Percentiles rank a stretch among this genome's conserved stretches.
Evolutionary conservation across 2,888 invertebrate species (phyloP).

Genomic region (Hypomecis atomaria): DNA sequence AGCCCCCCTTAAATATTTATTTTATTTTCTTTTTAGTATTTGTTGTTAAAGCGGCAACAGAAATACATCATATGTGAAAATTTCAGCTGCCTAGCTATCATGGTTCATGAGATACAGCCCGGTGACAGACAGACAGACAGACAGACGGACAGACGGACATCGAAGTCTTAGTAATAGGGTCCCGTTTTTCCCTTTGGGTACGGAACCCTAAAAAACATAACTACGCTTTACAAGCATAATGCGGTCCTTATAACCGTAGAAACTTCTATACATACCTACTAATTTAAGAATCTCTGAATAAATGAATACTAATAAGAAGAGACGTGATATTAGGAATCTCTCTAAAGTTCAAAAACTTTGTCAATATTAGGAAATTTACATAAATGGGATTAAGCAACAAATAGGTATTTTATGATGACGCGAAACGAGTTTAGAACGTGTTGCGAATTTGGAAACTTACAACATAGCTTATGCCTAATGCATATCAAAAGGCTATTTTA

Average conservation of each 20-base stretch:
- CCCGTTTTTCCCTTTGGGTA: too few species aligned
- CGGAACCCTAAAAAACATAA: too few species aligned
- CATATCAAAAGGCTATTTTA: conserved; percentile 33
- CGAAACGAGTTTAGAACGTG: conserved; percentile 46
- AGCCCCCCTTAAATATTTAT: too few species aligned
- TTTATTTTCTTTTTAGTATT: too few species aligned
- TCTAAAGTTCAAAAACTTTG: conserved; percentile 53
- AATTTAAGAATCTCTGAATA: conserved; percentile 35
- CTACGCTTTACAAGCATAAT: neutral
- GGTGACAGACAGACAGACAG: too few species aligned
- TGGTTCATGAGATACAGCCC: too few species aligned
- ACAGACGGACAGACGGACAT: too few species aligned
- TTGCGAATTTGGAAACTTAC: conserved; percentile 38
- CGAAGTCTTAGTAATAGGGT: too few species aligned
- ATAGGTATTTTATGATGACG: conserved; percentile 51
- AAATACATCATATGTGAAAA: too few species aligned
- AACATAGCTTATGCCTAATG: conserved; percentile 34
- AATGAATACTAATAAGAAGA: conserved; percentile 49
- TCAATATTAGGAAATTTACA: conserved; percentile 56
- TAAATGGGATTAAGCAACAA: conserved; percentile 53
- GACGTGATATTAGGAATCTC: conserved; percentile 44
- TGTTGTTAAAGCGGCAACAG: too few species aligned
- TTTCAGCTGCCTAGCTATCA: too few species aligned
- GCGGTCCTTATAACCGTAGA: conserved; percentile 18
- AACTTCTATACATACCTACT: conserved; percentile 1